Evolutionary conservation across 2,888 invertebrate genomes (phyloP), one percentile per base, ranked within the genome.

Genomic region (Trichopria drosophilae): DNA sequence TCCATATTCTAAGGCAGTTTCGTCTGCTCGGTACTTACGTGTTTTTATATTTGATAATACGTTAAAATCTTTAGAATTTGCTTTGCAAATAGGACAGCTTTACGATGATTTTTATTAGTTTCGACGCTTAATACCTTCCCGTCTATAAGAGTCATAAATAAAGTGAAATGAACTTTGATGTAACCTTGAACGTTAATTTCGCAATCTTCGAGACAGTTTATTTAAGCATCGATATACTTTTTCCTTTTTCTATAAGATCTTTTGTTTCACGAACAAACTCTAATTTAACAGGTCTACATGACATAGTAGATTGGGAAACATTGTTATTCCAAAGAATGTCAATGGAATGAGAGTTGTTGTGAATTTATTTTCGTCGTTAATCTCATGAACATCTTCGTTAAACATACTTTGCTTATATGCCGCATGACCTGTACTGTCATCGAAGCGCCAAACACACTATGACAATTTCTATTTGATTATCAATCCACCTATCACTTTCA

Each of bases 61-160:
- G 31, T 43, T 43, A 29, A 43, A 43, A 9, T 43, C 29, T 31
- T 43, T 43, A 12, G 43, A 32, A 20, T 32, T 32, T 32, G 32
- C 9, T 32, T 32, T 32, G 12, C 32, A 32, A 32, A 32, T 9
- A 32, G 32, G 32, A 32, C 32, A 32, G 12, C n/a, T 32, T 32
- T 32, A 18, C 32, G 32, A 32, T 32, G 32, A 32, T 32, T 32
- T 32, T 32, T 5, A 16, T 9, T 16, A 26, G 24, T 28, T 43
- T n/a, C 28, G n/a, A 32, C 28, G 18, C n/a, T 22, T n/a, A 43
- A 20, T 19, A 43, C 43, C 22, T 43, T 43, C 18, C 32, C 32
- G 9, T 32, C 32, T 32, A 32, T 32, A 9, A 32, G 32, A 9
- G 32, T 32, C 32, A 32, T n/a, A 12, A 16, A 32, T 32, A 32